Base-by-base conservation (phyloP, 1,140 invertebrate genomes). In the Geopemphigus sp. region DNA sequence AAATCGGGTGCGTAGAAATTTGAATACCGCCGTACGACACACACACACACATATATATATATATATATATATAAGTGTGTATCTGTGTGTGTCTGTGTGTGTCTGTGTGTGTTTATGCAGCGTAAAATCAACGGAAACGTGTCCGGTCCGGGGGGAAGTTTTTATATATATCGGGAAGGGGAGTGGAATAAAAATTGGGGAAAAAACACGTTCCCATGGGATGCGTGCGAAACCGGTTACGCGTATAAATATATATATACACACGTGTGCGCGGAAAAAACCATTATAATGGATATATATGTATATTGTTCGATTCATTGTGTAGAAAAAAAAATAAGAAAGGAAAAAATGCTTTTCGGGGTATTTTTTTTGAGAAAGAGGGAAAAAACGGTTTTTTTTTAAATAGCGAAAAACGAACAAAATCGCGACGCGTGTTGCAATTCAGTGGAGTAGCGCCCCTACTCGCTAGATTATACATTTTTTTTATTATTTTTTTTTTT, bases 181-280 rank as follows among this genome's bases (percentile, higher is more conserved):
- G 26, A 15, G 19, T n/a, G 39, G 15, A 26, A 50, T 26, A 61
- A 78, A 78, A 61, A 47, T 78, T 59, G 57, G 74, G 74, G 57
- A 78, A 78, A 78, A 78, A 78, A 78, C 73, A 59, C 26, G 73
- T 63, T 78, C 74, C 74, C 74, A 63, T 63, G 74, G 56, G 74
- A 78, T 78, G 57, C 39, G 72, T 74, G 72, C 72, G 45, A 78
- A 78, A 78, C 74, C 74, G 74, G 74, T 78, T 78, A 59, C 73
- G 39, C 5, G 1, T 50, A 50, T 50, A 50, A 6, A 14, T 11
- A 50, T 8, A 8, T 39, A 39, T 39, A 8, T 8, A 8, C 8
- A 8, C 8, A 8, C 32, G 63, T 50, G 66, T 15, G 14, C 22
- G 12, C 19, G 32, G 26, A 78, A 78, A 19, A 78, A 78, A 78